Base-by-base conservation (phyloP, 2,797 vertebrate genomes). In the Cercopithecus mitis region DNA sequence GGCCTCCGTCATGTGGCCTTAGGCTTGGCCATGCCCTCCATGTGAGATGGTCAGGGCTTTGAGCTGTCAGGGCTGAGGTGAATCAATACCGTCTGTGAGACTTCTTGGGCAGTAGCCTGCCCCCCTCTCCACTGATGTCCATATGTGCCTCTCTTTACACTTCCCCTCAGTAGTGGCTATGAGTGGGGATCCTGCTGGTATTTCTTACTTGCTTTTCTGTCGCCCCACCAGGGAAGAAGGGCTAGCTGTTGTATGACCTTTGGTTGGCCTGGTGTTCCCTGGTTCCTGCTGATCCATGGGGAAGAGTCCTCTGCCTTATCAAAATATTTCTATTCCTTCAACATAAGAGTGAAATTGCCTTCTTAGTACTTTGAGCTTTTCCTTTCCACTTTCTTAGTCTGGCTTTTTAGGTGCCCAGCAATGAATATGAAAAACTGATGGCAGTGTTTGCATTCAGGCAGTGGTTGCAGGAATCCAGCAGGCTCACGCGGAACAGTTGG, bases 401-500 rank as follows among this genome's bases (percentile, higher is more conserved):
- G 45, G 17, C 30, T 82, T 86, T 93, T 73, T 47, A 83, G 58
- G 55, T 92, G 79, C 67, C 22, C 24, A 55, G 36, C 70, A 82
- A 57, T 91, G 61, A 92, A 41, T 61, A 39, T 79, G 93, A 58
- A 64, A 90, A 94, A 61, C 79, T 75, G 58, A 89, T 5, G 2
- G 1, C 43, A 82, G 36, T 86, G 91, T 96, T 88, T 94, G 25
- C 75, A 0, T 96, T 14, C 97, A 99, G 99, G 99, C 99, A 1
- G 99, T 99, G 97, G 99, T 99, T 57, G 99, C 99, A 36, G 99
- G 99, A 61, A 99, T 99, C 98, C 99, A 99, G 98, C 99, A 99
- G 98, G 99, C 99, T 70, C 99, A 99, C 0, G 99, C 99, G 0
- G 99, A 99, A 93, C 99, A 99, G 96, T 98, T 99, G 97, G 99